phyloP scores from a whole-genome alignment of 2,888 invertebrate species.

The Trisateles emortualis region DNA sequence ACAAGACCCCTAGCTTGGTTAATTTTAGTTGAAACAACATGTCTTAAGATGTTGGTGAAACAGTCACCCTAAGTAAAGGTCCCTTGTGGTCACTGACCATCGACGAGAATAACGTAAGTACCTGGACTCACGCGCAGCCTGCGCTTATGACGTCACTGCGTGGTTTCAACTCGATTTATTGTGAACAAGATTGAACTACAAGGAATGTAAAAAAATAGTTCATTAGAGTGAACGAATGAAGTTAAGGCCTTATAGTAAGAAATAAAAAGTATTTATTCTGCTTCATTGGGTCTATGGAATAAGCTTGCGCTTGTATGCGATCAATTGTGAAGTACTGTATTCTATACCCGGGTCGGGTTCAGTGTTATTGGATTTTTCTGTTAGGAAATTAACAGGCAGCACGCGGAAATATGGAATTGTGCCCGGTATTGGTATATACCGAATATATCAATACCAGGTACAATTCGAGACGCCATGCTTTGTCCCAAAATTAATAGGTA shows the following conservation, averaged over 20 bases:
- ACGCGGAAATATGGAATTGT: too few relatives aligned
- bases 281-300: not conserved
- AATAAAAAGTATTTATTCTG: not conserved
- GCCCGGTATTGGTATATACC: too few relatives aligned
- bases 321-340: too few relatives aligned
- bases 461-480: too few relatives aligned
- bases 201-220: constrained; percentile 34
- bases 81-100: constrained; percentile 84
- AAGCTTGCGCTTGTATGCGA: too few relatives aligned
- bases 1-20: constrained; percentile 48
- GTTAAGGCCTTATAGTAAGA: constrained; percentile 20
- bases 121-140: constrained; percentile 68
- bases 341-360: too few relatives aligned
- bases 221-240: constrained; percentile 30
- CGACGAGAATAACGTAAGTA: constrained; percentile 79
- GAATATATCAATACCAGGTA: too few relatives aligned
- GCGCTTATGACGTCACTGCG: constrained; percentile 69
- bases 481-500: too few relatives aligned
- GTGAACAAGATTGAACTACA: constrained; percentile 43
- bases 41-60: constrained; percentile 67
- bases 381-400: too few relatives aligned
- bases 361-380: too few relatives aligned
- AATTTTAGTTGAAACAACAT: constrained; percentile 37
- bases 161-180: constrained; percentile 53
- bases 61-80: constrained; percentile 85